phyloP scores from a whole-genome alignment of 2,113 vertebrate genomes.

The Manacus vitellinus region DNA sequence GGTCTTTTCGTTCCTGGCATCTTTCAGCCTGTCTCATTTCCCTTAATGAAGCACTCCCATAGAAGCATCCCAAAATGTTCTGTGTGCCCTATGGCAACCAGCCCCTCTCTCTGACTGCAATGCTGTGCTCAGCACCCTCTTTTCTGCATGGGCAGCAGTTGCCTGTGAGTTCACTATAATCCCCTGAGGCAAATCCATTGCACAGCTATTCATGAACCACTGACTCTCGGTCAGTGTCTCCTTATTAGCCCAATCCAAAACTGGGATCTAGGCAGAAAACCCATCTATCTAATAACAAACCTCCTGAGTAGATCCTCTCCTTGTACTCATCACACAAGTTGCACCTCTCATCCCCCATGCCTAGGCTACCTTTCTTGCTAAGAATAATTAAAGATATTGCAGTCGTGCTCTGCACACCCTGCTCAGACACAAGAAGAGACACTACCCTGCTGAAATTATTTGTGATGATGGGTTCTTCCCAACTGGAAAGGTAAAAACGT shows the following conservation, averaged over 20 bases:
- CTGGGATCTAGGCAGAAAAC: not conserved
- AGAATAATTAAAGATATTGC: not conserved
- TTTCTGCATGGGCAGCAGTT: not conserved
- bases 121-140: not conserved
- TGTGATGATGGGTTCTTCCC: not conserved
- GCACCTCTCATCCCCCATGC: not conserved
- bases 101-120: not conserved
- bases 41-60: not conserved
- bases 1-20: not conserved
- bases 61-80: not conserved
- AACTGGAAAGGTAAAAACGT: not conserved
- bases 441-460: not conserved
- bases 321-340: not conserved
- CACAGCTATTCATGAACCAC: not conserved
- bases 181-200: not conserved
- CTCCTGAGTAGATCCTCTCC: not conserved
- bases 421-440: not conserved
- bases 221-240: rapidly evolving
- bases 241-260: not conserved
- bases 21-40: not conserved
- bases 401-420: not conserved
- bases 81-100: rapidly evolving
- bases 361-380: not conserved
- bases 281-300: not conserved
- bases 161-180: not conserved